Base-by-base conservation (phyloP, 2,113 vertebrate species). In the Rallus limicola region DNA sequence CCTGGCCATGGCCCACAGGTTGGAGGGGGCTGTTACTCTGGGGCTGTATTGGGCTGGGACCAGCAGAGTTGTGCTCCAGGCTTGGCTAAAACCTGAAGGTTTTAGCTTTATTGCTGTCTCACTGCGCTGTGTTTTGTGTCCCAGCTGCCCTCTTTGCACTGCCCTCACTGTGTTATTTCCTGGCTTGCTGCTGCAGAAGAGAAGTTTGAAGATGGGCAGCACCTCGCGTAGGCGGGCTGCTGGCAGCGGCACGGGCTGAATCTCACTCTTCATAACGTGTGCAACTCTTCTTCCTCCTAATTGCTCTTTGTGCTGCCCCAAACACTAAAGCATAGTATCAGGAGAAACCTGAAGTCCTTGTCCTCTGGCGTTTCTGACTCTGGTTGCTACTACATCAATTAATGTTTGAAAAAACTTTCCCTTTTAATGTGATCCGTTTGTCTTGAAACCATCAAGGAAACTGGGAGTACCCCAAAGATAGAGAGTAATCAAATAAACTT, bases 221-320 rank as follows among this genome's bases (percentile, higher is more conserved):
- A 4, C 2, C 25, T 70, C 7, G 1, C 7, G 58, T 19, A 23
- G 83, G 38, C 70, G 77, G 86, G 64, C 46, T 69, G 58, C 52
- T 72, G 80, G 63, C 44, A 80, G 62, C 88, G 65, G 75, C 48
- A 42, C 23, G 48, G 48, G 85, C 65, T 48, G 79, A 16, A 26
- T n/a, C 91, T 77, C 52, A 2, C 42, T 6, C 0, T 10, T 74
- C 23, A 8, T 8, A 46, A n/a, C 0, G 1, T 5, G 25, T 10
- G 6, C 25, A 5, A 1, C 18, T 68, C 36, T 63, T 63, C 38
- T 17, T 52, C 42, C 46, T 84, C 56, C 60, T 42, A 4, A n/a
- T 19, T 28, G 12, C 18, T 80, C 36, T 26, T 44, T 29, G 16
- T 31, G 52, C 59, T 64, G 33, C 13, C 70, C 40, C 8, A 28